Evolutionary conservation across 2,797 vertebrate species (phyloP), one percentile per base, ranked within the genome.

Genomic region (Clarias pachynema): DNA sequence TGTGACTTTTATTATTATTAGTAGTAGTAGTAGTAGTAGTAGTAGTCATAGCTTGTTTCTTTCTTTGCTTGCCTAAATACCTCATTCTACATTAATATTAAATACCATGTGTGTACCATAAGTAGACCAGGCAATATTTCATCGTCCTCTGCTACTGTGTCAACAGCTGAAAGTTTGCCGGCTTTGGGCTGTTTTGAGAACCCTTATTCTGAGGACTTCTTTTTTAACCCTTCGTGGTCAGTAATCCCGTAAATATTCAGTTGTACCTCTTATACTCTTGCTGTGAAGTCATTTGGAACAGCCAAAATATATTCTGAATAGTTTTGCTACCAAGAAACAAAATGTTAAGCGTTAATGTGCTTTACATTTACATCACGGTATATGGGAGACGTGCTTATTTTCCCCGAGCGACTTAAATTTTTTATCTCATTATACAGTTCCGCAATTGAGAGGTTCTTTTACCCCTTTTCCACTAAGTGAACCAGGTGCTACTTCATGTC

Each of bases 241-340:
- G 9, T 40, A 79, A 79, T 26, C 34, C 24, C 1, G 14, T 29
- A 79, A 59, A 77, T 77, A 77, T 77, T 59, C 59, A 59, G 59
- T 59, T 59, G 53, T 78, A 53, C 29, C 74, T 77, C 53, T 77
- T 26, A 31, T 53, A 53, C 14, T 53, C 31, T 29, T 24, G 49
- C 49, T 12, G 6, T n/a, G 24, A 68, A 49, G 10, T 29, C 62
- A 81, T 26, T 66, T 81, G 34, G 78, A 37, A 6, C 10, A 53
- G 49, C 37, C 26, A 37, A 69, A 59, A 82, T 69, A 57, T 7
- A 82, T 57, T 70, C 24, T 59, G 20, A 56, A 75, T 75, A 66
- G 60, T 31, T 75, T 65, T 83, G 10, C 29, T 83, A 57, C 18
- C 29, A 70, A 59, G 29, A 56, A 82, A 74, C 59, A 85, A 74